Conservation (phyloP, 2,113 vertebrate genomes). For the Athene cunicularia region DNA sequence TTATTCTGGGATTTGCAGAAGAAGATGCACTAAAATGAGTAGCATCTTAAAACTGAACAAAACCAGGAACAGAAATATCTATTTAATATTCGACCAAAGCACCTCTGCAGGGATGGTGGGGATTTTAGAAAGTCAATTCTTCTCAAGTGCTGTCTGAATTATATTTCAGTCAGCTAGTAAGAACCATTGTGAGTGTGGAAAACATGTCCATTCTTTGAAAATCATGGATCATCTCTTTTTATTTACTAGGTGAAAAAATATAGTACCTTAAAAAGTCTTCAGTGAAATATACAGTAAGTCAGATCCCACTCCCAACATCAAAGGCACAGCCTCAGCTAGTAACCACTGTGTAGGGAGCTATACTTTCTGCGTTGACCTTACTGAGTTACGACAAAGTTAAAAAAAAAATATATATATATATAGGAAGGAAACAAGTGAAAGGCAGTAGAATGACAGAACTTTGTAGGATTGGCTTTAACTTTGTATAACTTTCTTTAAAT, state of each 20-base stretch:
- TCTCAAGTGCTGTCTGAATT: neutral
- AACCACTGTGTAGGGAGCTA: neutral
- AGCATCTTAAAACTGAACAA: neutral
- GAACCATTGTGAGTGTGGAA: neutral
- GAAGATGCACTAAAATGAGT: neutral
- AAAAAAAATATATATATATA: neutral
- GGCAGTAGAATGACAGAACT: neutral
- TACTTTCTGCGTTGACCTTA: neutral
- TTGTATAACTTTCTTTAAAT: neutral
- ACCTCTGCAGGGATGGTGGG: neutral
- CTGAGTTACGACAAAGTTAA: neutral
- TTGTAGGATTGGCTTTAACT: neutral
- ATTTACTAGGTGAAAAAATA: neutral
- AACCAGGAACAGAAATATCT: neutral
- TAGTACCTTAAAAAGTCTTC: neutral
- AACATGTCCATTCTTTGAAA: neutral
- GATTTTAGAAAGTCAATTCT: conserved; percentile 1
- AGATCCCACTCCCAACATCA: neutral
- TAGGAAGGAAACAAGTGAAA: neutral
- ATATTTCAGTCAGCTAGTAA: neutral
- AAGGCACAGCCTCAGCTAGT: neutral
- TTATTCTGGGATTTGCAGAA: conserved; percentile 3
- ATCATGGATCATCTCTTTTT: neutral
- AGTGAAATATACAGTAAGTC: neutral
- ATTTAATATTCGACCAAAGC: neutral